These are phyloP conservation scores for Magallana nippona DNA, from an alignment of 2,888 invertebrate genomes.

Conservation along the genomic window DNA sequence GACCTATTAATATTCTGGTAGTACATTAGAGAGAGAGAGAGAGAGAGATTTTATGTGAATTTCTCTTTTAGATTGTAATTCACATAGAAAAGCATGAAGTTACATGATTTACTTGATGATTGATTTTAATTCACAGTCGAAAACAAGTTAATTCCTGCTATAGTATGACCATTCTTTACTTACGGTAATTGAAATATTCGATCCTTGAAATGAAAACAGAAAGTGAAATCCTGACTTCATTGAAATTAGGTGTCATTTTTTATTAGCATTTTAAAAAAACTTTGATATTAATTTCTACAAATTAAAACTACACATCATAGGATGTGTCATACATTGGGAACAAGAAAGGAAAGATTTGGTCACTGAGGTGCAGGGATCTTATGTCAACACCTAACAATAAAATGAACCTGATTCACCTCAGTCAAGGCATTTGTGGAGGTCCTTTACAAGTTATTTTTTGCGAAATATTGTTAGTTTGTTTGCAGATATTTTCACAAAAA, in stretches of 20 bases:
- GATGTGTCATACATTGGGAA: slow-evolving; percentile 16
- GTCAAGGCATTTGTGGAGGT: neutral
- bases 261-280: neutral
- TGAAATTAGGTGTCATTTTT: slow-evolving; percentile 8
- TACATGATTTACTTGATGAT: no score
- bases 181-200: no score
- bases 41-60: no score
- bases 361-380: slow-evolving; percentile 25
- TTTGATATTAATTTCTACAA: slow-evolving; percentile 8
- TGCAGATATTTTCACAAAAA: slow-evolving; percentile 30
- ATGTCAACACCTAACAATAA: slow-evolving; percentile 2
- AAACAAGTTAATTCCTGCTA: no score
- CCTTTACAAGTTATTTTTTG: neutral
- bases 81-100: no score
- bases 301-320: slow-evolving; percentile 1
- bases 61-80: no score
- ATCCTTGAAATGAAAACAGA: no score
- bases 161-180: no score
- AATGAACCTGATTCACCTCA: slow-evolving; percentile 9
- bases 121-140: no score
- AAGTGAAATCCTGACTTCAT: neutral
- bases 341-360: neutral
- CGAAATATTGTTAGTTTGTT: slow-evolving; percentile 1
- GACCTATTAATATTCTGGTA: neutral
- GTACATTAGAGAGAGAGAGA: neutral